A percentile compares a stretch with the other conserved stretches of the same genome.
These are phyloP conservation scores for Amphibalanus amphitrite DNA, from an alignment of 1,140 invertebrate species.

Conservation along the genomic window DNA sequence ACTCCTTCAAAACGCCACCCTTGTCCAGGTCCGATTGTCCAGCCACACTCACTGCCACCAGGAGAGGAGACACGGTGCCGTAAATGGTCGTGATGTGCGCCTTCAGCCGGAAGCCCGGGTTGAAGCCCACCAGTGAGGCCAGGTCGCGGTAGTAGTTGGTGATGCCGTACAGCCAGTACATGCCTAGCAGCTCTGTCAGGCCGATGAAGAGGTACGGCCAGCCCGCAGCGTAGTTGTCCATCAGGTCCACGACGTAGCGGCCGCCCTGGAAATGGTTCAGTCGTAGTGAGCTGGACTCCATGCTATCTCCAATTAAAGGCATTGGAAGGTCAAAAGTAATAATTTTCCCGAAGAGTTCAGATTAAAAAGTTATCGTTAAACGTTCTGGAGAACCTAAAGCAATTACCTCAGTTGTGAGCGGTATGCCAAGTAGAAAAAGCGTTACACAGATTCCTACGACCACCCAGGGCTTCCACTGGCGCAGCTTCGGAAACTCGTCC, in stretches of 20 bases:
- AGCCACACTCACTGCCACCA: neutral
- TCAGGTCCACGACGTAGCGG: constrained; percentile 66
- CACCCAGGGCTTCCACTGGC: constrained; percentile 38
- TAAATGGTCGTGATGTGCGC: neutral
- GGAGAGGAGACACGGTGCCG: neutral
- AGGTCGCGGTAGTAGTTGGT: constrained; percentile 34
- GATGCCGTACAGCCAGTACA: constrained; percentile 62
- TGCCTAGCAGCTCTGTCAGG: constrained; percentile 41
- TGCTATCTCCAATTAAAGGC: no score
- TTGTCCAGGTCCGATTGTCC: no score
- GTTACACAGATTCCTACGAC: constrained; percentile 37
- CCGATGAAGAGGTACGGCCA: constrained; percentile 69
- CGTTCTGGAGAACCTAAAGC: no score
- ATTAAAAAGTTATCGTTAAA: no score
- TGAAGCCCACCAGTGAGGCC: constrained; percentile 44
- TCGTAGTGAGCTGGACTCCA: constrained; percentile 20
- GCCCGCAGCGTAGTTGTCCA: constrained; percentile 70
- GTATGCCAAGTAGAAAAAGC: constrained; percentile 42
- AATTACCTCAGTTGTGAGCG: constrained; percentile 39
- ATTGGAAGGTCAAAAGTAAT: no score
- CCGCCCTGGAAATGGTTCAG: constrained; percentile 47
- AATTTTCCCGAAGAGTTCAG: no score
- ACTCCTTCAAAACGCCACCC: no score
- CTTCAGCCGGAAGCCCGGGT: neutral
- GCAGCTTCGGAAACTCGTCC: constrained; percentile 31